These are phyloP conservation scores for Phaethornis superciliosus DNA, from an alignment of 2,113 vertebrate species.

Conservation along the genomic window DNA sequence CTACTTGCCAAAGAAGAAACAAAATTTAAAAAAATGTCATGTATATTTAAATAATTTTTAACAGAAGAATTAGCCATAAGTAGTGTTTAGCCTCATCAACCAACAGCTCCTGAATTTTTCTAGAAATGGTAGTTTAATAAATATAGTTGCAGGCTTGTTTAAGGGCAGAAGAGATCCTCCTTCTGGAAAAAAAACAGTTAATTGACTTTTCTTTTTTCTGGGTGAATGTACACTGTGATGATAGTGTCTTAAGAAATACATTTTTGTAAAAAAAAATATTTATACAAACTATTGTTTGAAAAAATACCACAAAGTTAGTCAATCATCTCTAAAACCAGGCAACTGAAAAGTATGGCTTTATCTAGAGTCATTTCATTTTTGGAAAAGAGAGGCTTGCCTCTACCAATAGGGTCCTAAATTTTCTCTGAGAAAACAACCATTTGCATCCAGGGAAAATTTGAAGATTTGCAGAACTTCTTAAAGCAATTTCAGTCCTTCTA, in stretches of 20 bases:
- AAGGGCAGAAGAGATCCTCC: not conserved
- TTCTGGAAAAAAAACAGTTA: not conserved
- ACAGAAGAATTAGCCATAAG: not conserved
- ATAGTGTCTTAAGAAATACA: not conserved
- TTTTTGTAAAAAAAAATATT: not conserved
- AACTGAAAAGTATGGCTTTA: not conserved
- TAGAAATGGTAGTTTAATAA: not conserved
- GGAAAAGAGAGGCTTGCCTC: not conserved
- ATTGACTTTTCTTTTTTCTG: not conserved
- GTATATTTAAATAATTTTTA: not conserved
- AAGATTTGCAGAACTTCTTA: slow-evolving; percentile 8
- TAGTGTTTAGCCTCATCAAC: not conserved
- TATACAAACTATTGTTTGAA: not conserved
- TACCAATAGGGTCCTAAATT: not conserved
- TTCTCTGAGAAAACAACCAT: not conserved
- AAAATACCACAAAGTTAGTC: not conserved
- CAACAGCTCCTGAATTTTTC: not conserved
- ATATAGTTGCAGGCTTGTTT: not conserved
- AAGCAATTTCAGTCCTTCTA: slow-evolving; percentile 46
- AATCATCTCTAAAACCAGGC: not conserved
- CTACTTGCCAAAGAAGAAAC: not conserved
- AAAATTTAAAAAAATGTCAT: not conserved
- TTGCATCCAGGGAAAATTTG: not conserved
- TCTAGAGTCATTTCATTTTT: not conserved
- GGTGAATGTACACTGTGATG: not conserved